Evolutionary conservation across 2,797 vertebrate species (phyloP).

Genomic region (Crenuchus spilurus): DNA sequence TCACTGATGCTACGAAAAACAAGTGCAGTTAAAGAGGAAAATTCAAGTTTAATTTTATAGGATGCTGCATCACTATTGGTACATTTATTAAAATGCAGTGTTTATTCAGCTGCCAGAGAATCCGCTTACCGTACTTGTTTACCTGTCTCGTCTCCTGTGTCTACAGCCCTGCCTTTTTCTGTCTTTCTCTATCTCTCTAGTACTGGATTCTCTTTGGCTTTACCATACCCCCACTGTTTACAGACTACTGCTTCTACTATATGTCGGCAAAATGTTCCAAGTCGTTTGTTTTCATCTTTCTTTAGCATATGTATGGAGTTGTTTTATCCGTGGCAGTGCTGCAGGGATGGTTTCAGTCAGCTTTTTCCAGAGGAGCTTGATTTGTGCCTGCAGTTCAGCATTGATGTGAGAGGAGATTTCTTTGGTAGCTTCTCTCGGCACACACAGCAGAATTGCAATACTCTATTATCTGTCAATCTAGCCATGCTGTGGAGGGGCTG

Average conservation of each 20-base stretch:
- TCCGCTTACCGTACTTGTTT: constrained; percentile 44
- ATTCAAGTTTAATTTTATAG: constrained; percentile 1
- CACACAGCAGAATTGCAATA: constrained; percentile 9
- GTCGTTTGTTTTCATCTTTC: constrained; percentile 63
- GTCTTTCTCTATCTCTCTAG: not conserved
- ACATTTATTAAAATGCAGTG: constrained; percentile 17
- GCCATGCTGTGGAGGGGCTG: constrained; percentile 13
- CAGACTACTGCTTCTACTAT: constrained; percentile 47
- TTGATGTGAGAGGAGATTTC: constrained; percentile 2
- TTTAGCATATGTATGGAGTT: not conserved
- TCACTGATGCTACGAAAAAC: not conserved
- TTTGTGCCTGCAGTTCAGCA: constrained; percentile 28
- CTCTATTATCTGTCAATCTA: constrained; percentile 39
- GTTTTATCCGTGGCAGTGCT: not conserved
- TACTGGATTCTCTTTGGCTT: constrained; percentile 14
- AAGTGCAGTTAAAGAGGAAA: not conserved
- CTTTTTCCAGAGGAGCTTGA: constrained; percentile 3
- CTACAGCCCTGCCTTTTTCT: constrained; percentile 5
- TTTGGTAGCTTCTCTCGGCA: constrained; percentile 31
- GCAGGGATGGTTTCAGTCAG: constrained; percentile 11
- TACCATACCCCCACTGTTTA: constrained; percentile 11
- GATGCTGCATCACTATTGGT: constrained; percentile 30
- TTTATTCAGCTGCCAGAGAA: constrained; percentile 47
- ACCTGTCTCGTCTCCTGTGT: constrained; percentile 25
- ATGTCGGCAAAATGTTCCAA: constrained; percentile 65